These are phyloP conservation scores for Romanogobio albipinnatus DNA, from an alignment of 2,113 vertebrate genomes.

Conservation along the genomic window DNA sequence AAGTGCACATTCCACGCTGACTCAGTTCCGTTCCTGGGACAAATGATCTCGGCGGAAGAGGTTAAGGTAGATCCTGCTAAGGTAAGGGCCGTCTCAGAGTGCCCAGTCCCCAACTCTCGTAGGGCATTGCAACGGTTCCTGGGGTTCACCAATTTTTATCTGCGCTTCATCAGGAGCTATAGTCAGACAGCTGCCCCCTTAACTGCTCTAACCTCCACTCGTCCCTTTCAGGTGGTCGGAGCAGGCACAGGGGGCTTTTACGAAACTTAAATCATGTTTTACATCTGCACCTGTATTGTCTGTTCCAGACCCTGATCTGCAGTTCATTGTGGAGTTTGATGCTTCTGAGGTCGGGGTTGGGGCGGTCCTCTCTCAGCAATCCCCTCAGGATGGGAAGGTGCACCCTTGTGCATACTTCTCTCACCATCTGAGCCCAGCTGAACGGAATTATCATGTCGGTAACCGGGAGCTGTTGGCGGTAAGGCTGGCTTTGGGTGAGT, in stretches of 20 bases:
- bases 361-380: not conserved
- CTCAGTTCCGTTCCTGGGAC: no score
- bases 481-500: no score
- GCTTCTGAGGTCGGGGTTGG: not conserved
- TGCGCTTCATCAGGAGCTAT: no score
- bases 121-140: not conserved
- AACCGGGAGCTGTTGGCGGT: no score
- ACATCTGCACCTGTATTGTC: not conserved
- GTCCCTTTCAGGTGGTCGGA: not conserved
- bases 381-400: not conserved
- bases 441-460: no score
- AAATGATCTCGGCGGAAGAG: no score
- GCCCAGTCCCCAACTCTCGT: not conserved
- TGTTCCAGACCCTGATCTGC: not conserved
- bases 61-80: not conserved
- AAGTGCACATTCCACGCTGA: no score
- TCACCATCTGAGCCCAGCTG: no score
- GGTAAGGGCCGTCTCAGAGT: not conserved
- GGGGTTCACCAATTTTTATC: no score
- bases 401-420: no score
- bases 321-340: not conserved
- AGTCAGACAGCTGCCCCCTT: no score
- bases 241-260: not conserved
- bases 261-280: not conserved
- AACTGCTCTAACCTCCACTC: no score